Base-by-base conservation (phyloP, 2,113 vertebrate genomes). In the Myrmophylax atrothorax region DNA sequence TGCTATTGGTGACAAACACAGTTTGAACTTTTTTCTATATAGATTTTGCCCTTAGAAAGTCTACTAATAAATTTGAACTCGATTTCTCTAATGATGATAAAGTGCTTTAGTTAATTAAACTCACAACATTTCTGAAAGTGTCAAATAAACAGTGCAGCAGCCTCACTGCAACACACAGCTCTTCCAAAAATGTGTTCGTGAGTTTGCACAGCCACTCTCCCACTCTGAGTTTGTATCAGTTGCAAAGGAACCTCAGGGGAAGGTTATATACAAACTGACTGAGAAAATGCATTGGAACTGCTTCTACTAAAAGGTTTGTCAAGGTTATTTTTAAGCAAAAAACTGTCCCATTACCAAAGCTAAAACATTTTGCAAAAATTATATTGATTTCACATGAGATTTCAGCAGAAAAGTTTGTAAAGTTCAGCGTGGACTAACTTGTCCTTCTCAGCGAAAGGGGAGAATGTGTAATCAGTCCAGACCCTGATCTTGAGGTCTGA, bases 41-140 rank as follows among this genome's bases (percentile, higher is more conserved):
- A 85, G 77, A 85, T 74, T 63, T 93, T 94, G 58, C 82, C 69
- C 56, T 90, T 87, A 77, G 70, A 88, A 95, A 79, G 9, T 35
- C 86, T 66, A 70, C 40, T 79, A 91, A 97, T 63, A 92, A 86
- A 66, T 72, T 77, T 7, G 3, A 91, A 64, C 59, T 89, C 56
- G n/a, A 73, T 81, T 78, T 74, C 55, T 73, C 38, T 88, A 95
- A 91, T 14, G 68, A 74, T 84, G 88, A 89, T 47, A 58, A 86
- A 93, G 47, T 42, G 77, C 37, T 95, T 90, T 70, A 75, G 77
- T 87, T 83, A 92, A 93, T 93, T 93, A 91, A 95, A 84, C 17
- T 89, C 90, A 82, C 79, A 95, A 59, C 62, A 18, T 64, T 84
- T 91, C 73, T 73, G 29, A 29, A 64, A 59, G 75, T 14, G 42